Base-by-base conservation (phyloP, 2,888 invertebrate genomes). In the Rhimphoctona megacephalus region DNA sequence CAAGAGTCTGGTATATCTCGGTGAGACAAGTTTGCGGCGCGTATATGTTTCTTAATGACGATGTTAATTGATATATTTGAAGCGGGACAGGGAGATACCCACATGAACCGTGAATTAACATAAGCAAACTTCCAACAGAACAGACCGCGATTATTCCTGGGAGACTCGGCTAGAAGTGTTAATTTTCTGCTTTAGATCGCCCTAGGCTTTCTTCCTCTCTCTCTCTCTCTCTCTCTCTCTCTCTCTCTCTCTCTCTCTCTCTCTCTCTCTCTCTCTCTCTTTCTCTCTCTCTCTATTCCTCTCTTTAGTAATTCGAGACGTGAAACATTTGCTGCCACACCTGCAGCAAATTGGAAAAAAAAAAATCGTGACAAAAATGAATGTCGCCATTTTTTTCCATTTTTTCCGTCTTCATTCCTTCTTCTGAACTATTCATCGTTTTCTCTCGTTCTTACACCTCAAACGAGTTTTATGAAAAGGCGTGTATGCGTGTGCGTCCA, bases 21-120 rank as follows among this genome's bases (percentile, higher is more conserved):
- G 43, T 9, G 43, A 69, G 69, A 69, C 43, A 69, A 61, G 57
- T 61, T 61, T 30, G 57, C 57, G 57, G 57, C 57, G 57, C 57
- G 57, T 61, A 61, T 69, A 39, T 22, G 66, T 66, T 39, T 33
- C 66, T 93, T 93, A 92, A 93, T 93, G 93, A 93, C 92, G 92
- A 93, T 93, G 93, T 93, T 93, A 93, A 93, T 93, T 93, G 92
- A 93, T 93, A 93, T 93, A 93, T 93, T 93, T 92, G 93, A 90
- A 90, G 90, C 89, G 90, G 89, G 90, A 90, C 90, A 87, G 85
- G 81, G 80, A 83, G 80, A 83, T 83, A 89, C 85, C 88, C 82
- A 83, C 84, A 86, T 77, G 82, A 81, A 83, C 89, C 88, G 85
- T 72, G 90, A 90, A 94, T 93, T 94, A 93, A 91, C 93, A 94